phyloP scores from a whole-genome alignment of 37 sponge, comb jelly and placozoan genomes.

The Oopsacas minuta region DNA sequence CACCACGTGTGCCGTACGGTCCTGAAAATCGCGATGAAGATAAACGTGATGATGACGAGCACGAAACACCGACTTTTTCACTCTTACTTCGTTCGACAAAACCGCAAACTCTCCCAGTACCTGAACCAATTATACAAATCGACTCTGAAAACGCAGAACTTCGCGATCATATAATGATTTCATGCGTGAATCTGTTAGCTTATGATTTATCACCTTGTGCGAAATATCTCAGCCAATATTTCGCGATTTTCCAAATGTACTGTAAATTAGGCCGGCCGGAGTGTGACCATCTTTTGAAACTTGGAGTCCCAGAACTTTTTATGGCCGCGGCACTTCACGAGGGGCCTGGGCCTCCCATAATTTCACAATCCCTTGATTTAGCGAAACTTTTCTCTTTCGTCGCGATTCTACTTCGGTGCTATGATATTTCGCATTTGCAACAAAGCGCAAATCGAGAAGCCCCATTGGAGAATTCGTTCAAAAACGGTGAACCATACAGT shows the following conservation, averaged over 20 bases:
- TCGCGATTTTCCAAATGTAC: not conserved
- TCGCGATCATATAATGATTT: not conserved
- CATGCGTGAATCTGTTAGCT: not conserved
- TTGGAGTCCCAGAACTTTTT: slow-evolving; percentile 72
- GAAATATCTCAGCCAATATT: not conserved
- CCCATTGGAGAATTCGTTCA: not conserved
- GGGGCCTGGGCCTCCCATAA: slow-evolving; percentile 72
- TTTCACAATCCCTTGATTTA: slow-evolving; percentile 59
- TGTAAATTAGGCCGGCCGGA: slow-evolving; percentile 15
- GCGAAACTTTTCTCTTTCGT: slow-evolving; percentile 63
- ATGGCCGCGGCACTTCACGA: slow-evolving; percentile 73
- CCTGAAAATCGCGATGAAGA: not conserved
- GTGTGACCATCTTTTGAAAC: slow-evolving; percentile 54
- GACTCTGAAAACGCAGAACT: not conserved
- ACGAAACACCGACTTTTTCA: not conserved
- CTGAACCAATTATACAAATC: not conserved
- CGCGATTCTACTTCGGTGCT: slow-evolving; percentile 52
- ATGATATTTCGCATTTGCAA: slow-evolving; percentile 51
- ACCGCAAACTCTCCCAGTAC: not conserved
- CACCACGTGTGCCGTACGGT: not conserved
- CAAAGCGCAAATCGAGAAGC: not conserved
- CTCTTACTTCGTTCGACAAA: not conserved
- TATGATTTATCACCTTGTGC: not conserved
- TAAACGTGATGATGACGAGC: not conserved
- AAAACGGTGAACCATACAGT: not conserved